Evolutionary conservation across 2,888 invertebrate genomes (phyloP), one percentile per base, ranked within the genome.

Genomic region (Stenoptilia bipunctidactyla): DNA sequence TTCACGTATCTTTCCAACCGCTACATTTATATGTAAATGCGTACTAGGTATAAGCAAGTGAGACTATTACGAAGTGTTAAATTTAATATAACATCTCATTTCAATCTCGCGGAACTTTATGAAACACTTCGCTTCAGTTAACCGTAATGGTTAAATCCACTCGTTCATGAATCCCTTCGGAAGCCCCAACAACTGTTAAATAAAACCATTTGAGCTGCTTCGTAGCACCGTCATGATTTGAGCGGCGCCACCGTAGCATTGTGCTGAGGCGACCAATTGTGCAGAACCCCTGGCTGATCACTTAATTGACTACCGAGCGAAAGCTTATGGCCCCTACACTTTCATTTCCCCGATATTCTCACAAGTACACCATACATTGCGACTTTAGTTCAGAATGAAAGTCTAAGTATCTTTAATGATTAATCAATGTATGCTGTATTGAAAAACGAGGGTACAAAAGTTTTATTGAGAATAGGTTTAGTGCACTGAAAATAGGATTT

Each of bases 211-310:
- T 56, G 58, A 52, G 53, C 50, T 47, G 51, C 53, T 62, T 60
- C 61, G 56, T 63, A 66, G 65, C 61, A 53, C 51, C 52, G 51
- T 56, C 48, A 48, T 53, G 46, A 40, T 51, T 48, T 51, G 50
- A 30, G 58, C 58, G 66, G 66, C 72, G 65, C 67, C 60, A 69
- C 65, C 48, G 65, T 56, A 53, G 66, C 74, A 61, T 82, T 83
- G 76, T 83, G 66, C 59, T 56, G 65, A 79, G 75, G 82, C 80
- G 80, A 66, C 80, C 82, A 74, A 80, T 80, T 79, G 82, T 72
- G 68, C 66, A 61, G 66, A 67, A 74, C 80, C 79, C 77, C 79
- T 79, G 77, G 62, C 68, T 79, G 79, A 80, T 76, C 75, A 72
- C 77, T 75, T 82, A 82, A 82, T 82, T 82, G 80, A 80, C 77